Base-by-base conservation (phyloP, 1,140 invertebrate genomes). In the Heliconius himera region DNA sequence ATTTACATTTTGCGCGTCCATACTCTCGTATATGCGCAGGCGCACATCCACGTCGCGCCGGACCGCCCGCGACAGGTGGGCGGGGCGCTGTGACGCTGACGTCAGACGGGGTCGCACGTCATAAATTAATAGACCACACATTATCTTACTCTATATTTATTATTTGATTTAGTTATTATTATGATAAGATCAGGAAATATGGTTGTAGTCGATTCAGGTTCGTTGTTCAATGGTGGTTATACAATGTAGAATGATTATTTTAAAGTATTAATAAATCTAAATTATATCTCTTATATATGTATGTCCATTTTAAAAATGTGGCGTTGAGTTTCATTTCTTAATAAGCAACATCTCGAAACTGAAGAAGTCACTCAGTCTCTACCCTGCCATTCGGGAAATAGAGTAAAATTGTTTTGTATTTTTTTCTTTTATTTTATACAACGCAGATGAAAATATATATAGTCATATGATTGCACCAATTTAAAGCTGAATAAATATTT, bases 41-140 rank as follows among this genome's bases (percentile, higher is more conserved):
- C 87, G 83, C 84, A 84, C 85, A 83, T 87, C 90, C 88, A 91
- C 83, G 88, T 87, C 87, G 89, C 89, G 91, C 89, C 88, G 88
- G 85, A 85, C 81, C 79, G 84, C 86, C 79, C 83, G 86, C 88
- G 90, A 91, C 91, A 93, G 90, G 91, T 91, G 90, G 91, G 91
- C 86, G 91, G 85, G 87, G 87, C 89, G 36, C 26, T 73, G 81
- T 89, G 88, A 90, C 89, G 86, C 85, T 76, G 85, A 89, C 86
- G 86, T 86, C 86, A 83, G 60, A 29, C 78, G 87, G 87, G 89
- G 90, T 82, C 84, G 84, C 75, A 80, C 60, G 20, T 73, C 76
- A 72, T 77, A 71, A 54, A 71, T 72, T 77, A 72, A 71, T 71
- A 77, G 76, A 77, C 76, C 76, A 77, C 26, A 72, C 29, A 51